Evolutionary conservation across 37 sponge, comb jelly and placozoan species (phyloP), one percentile per base, ranked within the genome.

Genomic region (Beroe ovata): DNA sequence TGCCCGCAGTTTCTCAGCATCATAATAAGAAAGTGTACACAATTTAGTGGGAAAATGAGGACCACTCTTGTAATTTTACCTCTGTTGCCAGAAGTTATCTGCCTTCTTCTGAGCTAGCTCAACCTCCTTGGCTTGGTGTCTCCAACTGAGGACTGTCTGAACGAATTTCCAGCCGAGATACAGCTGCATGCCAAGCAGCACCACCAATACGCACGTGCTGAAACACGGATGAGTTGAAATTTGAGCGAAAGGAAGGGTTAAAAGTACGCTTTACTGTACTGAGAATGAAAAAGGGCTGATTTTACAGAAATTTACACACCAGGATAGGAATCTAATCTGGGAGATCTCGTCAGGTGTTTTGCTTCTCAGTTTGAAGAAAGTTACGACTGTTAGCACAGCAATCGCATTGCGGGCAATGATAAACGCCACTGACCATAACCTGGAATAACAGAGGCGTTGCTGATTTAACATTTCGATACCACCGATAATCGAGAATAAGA

Each of bases 81-180:
- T 77, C 84, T 77, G 84, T 23, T 77, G 84, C 84, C 84, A 77
- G 84, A 77, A 77, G 54, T 77, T 77, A 29, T 77, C 84, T 28
- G 84, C 84, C 54, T 77, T 77, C 84, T 77, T 77, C 84, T 77
- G 84, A 26, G 84, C 84, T 0, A 77, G 84, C 20, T 33, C 84
- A 3, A 77, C 84, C 21, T 77, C 84, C 38, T 77, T 77, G 38
- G 84, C 84, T 39, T 77, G 54, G 21, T 42, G 42, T 25, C 84
- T 77, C 84, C 84, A 77, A 54, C 84, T 77, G 42, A 77, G 84
- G 0, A 77, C 84, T 6, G 84, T 77, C 26, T 77, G 84, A 21
- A 77, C 54, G 47, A 77, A 77, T 28, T 77, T 77, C 26, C 54
- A 8, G 3, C 54, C 84, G 11, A 77, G 84, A 54, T 77, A 77